Percentiles rank a stretch among this genome's conserved stretches.
phyloP scores from a whole-genome alignment of 2,888 invertebrate genomes.

The Heliconius ismenius region DNA sequence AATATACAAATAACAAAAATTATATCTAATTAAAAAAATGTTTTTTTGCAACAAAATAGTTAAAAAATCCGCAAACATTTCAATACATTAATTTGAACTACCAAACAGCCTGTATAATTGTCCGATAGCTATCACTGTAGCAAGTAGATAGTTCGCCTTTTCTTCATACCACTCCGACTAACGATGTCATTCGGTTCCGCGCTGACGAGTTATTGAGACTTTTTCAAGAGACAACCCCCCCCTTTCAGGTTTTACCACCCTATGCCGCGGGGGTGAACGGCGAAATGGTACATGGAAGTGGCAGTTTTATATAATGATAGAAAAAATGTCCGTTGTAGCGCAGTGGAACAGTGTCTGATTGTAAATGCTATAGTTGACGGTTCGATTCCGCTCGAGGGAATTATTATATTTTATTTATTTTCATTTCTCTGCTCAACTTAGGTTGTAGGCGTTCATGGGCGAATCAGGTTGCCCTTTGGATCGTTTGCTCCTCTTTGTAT shows the following conservation, averaged over 20 bases:
- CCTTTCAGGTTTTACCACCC: constrained; percentile 43
- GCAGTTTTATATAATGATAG: neutral
- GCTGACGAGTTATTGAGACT: constrained; percentile 81
- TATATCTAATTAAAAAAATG: neutral
- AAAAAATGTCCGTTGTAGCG: neutral
- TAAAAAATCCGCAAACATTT: neutral
- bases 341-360: neutral
- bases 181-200: constrained; percentile 79
- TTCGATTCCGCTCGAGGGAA: neutral
- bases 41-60: neutral
- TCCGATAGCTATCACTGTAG: constrained; percentile 62
- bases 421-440: neutral
- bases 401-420: neutral
- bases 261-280: constrained; percentile 45
- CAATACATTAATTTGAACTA: constrained; percentile 8
- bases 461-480: too few species aligned
- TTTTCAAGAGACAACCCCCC: constrained; percentile 74
- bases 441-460: too few species aligned
- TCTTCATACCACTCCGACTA: constrained; percentile 78
- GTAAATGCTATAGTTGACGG: neutral
- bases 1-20: neutral
- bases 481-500: too few species aligned
- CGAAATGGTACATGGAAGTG: constrained; percentile 49
- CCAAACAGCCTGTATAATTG: constrained; percentile 56
- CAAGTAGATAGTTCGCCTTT: constrained; percentile 79